Conservation (phyloP, 2,113 vertebrate species). For the Carassius gibelio region DNA sequence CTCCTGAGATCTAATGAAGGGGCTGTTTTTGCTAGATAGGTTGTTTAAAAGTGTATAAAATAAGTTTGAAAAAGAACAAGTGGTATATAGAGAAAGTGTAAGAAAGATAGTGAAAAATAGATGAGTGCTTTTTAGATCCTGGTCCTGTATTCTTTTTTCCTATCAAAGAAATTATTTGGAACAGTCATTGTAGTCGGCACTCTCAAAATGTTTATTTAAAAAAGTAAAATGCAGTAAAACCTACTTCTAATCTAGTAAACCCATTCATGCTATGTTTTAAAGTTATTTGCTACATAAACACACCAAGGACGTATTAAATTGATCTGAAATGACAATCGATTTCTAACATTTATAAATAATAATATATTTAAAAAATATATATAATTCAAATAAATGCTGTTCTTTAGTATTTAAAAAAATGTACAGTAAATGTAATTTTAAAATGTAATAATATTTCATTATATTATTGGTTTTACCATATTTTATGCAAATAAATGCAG, state of each 20-base stretch:
- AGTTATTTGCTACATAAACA: neutral
- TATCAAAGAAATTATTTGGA: neutral
- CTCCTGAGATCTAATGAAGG: conserved; percentile 29
- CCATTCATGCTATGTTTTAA: neutral
- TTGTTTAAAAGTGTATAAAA: conserved; percentile 37
- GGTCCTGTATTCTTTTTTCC: neutral
- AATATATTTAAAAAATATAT: too few relatives aligned
- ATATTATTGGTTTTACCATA: neutral
- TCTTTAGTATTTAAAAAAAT: too few relatives aligned
- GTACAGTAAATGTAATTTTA: too few relatives aligned
- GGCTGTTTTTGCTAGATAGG: conserved; percentile 23
- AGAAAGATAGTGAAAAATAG: neutral
- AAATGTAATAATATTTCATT: neutral
- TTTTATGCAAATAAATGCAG: neutral
- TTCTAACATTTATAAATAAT: neutral
- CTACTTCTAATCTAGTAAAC: neutral
- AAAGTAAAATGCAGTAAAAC: neutral
- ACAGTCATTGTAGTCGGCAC: neutral
- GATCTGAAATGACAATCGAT: too few relatives aligned
- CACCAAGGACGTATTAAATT: too few relatives aligned
- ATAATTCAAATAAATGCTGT: neutral
- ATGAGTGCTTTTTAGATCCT: neutral
- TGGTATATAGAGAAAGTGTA: neutral
- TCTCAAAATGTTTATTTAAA: neutral
- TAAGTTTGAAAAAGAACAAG: conserved; percentile 1